phyloP scores from a whole-genome alignment of 2,888 invertebrate species.

The Pardosa pseudoannulata region DNA sequence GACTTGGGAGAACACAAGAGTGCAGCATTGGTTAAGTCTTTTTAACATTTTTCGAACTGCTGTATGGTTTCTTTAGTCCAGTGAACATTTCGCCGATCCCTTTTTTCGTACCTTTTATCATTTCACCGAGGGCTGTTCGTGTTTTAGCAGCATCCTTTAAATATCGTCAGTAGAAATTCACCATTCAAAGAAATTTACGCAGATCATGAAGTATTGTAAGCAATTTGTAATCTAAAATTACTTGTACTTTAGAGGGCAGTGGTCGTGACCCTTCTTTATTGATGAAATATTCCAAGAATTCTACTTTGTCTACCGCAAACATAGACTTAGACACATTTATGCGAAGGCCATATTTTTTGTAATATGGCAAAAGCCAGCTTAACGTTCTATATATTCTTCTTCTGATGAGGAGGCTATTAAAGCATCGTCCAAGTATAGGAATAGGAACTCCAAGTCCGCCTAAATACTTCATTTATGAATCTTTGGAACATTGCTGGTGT shows the following conservation, averaged over 20 bases:
- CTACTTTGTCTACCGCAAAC: background rate
- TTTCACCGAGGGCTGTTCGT: background rate
- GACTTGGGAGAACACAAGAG: background rate
- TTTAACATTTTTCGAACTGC: background rate
- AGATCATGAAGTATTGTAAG: background rate
- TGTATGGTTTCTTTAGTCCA: background rate
- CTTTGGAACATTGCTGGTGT: too few relatives aligned
- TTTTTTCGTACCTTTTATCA: background rate
- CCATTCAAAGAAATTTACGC: background rate
- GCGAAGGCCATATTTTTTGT: too few relatives aligned
- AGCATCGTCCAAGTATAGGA: too few relatives aligned
- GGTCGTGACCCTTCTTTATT: background rate
- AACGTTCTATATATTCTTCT: too few relatives aligned
- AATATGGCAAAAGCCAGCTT: too few relatives aligned
- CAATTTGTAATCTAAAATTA: background rate
- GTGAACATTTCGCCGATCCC: background rate
- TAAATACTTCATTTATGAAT: too few relatives aligned
- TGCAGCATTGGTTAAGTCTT: background rate
- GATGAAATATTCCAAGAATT: background rate
- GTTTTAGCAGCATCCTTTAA: background rate
- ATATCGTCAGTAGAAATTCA: background rate
- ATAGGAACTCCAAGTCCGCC: too few relatives aligned
- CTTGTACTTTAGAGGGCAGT: background rate
- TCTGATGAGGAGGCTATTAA: too few relatives aligned
- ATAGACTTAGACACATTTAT: background rate